phyloP scores from a whole-genome alignment of 2,113 vertebrate genomes.

The Cryptotis parvus region DNA sequence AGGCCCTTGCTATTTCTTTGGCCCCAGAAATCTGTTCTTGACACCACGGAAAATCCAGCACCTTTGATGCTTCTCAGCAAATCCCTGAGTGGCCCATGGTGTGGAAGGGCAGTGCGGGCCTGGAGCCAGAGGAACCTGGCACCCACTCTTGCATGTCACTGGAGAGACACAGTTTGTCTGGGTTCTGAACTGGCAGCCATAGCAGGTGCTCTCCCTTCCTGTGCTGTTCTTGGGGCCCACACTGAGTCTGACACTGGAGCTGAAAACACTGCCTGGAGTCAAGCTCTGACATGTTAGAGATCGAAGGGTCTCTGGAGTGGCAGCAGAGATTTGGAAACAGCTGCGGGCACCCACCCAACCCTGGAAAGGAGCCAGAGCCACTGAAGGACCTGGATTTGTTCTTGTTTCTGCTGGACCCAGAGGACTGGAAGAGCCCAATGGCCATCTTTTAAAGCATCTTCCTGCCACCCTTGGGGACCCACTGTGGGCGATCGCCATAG shows the following conservation, averaged over 20 bases:
- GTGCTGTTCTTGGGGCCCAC: background rate
- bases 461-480: background rate
- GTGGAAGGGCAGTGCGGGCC: background rate
- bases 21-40: background rate
- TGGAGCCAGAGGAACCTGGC: background rate
- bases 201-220: too few relatives aligned
- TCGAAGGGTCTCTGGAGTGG: background rate
- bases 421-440: background rate
- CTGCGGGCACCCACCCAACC: background rate
- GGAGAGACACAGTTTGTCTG: background rate
- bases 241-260: background rate
- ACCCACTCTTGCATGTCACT: slow-evolving; percentile 1
- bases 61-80: background rate
- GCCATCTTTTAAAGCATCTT: background rate
- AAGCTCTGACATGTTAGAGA: background rate
- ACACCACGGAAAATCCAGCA: background rate
- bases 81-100: background rate
- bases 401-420: background rate
- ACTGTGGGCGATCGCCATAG: background rate
- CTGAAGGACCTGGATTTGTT: background rate
- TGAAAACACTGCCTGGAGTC: slow-evolving; percentile 1
- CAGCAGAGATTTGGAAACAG: background rate
- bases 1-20: too few relatives aligned
- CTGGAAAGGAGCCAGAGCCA: background rate
- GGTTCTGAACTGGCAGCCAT: too few relatives aligned